Evolutionary conservation across 2,797 vertebrate species (phyloP), one percentile per base, ranked within the genome.

Genomic region (Mus minutoides): DNA sequence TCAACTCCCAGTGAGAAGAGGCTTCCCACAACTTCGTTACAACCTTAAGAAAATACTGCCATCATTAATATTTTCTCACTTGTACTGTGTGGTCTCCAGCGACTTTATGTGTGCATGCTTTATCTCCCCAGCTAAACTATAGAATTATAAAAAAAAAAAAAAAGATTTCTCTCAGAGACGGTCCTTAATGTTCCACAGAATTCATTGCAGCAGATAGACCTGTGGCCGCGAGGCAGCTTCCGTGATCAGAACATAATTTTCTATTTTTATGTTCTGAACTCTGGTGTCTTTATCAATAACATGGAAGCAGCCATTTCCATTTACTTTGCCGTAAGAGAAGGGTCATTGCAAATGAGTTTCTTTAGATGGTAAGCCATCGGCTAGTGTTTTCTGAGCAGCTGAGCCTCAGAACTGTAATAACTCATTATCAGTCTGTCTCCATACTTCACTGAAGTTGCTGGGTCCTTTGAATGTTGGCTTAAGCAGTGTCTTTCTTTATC

Each of bases 231-330:
- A 94, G 34, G 40, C n/a, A 2, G 3, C 80, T n/a, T 89, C 43
- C 1, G 0, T 58, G 24, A 94, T 93, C 49, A 88, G 58, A 89
- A 52, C 26, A 10, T 89, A 80, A 91, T 96, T 94, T 91, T 71
- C 91, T 92, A 62, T 64, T 58, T 79, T 60, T 93, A 43, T 9
- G 0, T 89, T 90, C 64, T 83, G 62, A 94, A 69, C 62, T 40
- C 67, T 29, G 75, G 75, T 91, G 85, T 94, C 96, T 97, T 97
- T 91, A 94, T 95, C 94, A 89, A 16, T 92, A 92, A 87, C 22
- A 16, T 0, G 8, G 77, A 95, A 75, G 76, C 12, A 22, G 34
- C 71, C 46, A 54, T 71, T 94, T 71, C 69, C 13, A 17, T 77
- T 92, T 92, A 34, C 49, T 92, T 69, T 0, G 3, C 58, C n/a